A percentile compares a stretch with the other conserved stretches of the same genome.
Conservation (phyloP, 2,113 vertebrate genomes). For the Carettochelys insculpta region DNA sequence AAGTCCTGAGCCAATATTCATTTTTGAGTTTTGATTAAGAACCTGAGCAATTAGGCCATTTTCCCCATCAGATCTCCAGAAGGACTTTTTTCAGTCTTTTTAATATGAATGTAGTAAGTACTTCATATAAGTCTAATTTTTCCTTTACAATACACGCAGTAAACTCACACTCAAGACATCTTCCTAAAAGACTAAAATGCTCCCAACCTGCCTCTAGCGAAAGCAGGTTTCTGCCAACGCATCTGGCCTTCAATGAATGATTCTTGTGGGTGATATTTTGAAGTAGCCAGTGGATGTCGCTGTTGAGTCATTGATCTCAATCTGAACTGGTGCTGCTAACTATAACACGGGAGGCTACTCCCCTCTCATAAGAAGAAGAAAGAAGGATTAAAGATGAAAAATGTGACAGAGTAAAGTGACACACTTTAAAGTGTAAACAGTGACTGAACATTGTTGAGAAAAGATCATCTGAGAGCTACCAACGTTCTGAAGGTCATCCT, state of each 20-base stretch:
- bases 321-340: not conserved
- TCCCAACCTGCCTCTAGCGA: not conserved
- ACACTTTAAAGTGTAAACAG: not conserved
- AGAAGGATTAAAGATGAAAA: not conserved
- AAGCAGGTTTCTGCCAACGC: not conserved
- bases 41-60: not conserved
- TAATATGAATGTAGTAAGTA: not conserved
- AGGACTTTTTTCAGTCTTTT: not conserved
- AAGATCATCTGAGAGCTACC: not conserved
- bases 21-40: not conserved
- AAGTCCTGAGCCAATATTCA: not conserved
- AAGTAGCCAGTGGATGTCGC: slow-evolving; percentile 57
- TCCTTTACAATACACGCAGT: not conserved
- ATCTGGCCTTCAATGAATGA: not conserved
- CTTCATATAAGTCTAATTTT: not conserved
- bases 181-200: not conserved
- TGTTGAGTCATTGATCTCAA: slow-evolving; percentile 53
- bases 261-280: not conserved
- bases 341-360: not conserved
- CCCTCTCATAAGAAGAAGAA: not conserved
- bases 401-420: not conserved
- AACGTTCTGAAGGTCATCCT: not conserved
- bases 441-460: not conserved
- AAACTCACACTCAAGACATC: not conserved
- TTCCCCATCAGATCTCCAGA: not conserved